Evolutionary conservation across 2,797 vertebrate genomes (phyloP), one percentile per base, ranked within the genome.

Genomic region (Phaenicophaeus curvirostris): DNA sequence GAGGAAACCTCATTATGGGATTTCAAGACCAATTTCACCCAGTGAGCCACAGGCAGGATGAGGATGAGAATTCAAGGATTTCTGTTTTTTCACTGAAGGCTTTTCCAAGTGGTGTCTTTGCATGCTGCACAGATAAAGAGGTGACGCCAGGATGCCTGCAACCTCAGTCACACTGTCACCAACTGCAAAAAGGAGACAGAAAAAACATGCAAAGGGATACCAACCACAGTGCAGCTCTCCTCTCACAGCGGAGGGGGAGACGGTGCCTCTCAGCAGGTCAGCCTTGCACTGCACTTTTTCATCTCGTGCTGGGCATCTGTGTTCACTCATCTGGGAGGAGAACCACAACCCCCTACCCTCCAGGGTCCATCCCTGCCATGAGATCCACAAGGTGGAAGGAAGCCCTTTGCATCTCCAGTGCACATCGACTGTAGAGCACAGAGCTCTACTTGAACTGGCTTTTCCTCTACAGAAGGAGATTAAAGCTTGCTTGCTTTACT

Each of bases 321-420:
- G 41, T 54, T 72, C 48, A 15, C 24, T 33, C 50, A 30, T 9
- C 33, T 1, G 9, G 37, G 76, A 37, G n/a, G 20, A 63, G 54
- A 69, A 41, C 35, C 1, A 1, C 25, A 28, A 46, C 20, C 71
- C n/a, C 37, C 24, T 19, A 48, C 54, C 30, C 37, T 42, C 28
- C 17, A 20, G 28, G 24, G 35, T 30, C 46, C 61, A 23, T 2
- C 46, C 58, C 41, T 0, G 1, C 37, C 28, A 65, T 0, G 5
- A 68, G 44, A 28, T 42, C n/a, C 9, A 39, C 9, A 35, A 37
- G 21, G 42, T 0, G 1, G 44, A 39, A 33, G 48, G 54, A 82
- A 86, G 16, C 30, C 23, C 46, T 67, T 16, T 14, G 30, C 41
- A n/a, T 25, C 33, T 42, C 30, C 50, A 23, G 44, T 2, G 15